Evolutionary conservation across 2,888 invertebrate species (phyloP).

Genomic region (Cephalotes varians): DNA sequence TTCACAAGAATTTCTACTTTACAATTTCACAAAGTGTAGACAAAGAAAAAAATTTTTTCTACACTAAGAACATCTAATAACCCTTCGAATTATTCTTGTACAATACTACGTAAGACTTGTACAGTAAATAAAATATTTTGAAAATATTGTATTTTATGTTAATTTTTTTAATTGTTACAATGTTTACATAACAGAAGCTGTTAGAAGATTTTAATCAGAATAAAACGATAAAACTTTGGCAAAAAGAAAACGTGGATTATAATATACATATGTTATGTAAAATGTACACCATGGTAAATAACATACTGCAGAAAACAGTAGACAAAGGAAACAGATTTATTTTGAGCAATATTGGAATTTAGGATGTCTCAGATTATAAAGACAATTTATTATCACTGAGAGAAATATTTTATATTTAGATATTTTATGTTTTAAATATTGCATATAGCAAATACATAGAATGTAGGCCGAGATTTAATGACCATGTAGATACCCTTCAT

Average conservation of each 20-base stretch:
- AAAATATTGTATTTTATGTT: constrained; percentile 28
- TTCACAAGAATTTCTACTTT: not conserved
- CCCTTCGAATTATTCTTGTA: constrained; percentile 25
- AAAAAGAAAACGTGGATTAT: not conserved
- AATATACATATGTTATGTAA: constrained; percentile 2
- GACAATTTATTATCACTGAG: constrained; percentile 14
- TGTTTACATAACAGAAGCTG: constrained; percentile 1
- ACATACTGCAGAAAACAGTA: not conserved
- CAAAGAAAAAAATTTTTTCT: constrained; percentile 26
- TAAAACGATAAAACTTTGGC: constrained; percentile 1
- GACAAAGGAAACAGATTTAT: constrained; percentile 18
- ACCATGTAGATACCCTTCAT: not conserved
- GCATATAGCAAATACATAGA: constrained; percentile 33
- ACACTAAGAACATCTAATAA: constrained; percentile 19
- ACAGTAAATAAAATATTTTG: constrained; percentile 39
- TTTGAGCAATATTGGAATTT: constrained; percentile 44
- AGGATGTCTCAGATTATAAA: constrained; percentile 25
- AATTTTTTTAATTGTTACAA: constrained; percentile 11
- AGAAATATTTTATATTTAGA: constrained; percentile 24
- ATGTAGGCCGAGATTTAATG: constrained; percentile 13
- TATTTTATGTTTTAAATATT: constrained; percentile 32
- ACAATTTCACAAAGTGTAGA: not conserved
- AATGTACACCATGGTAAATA: not conserved
- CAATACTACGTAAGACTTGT: constrained; percentile 24
- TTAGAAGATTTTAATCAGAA: not conserved